Evolutionary conservation across 2,888 invertebrate species (phyloP), one percentile per base, ranked within the genome.

Genomic region (Caenorhabditis parvicauda): DNA sequence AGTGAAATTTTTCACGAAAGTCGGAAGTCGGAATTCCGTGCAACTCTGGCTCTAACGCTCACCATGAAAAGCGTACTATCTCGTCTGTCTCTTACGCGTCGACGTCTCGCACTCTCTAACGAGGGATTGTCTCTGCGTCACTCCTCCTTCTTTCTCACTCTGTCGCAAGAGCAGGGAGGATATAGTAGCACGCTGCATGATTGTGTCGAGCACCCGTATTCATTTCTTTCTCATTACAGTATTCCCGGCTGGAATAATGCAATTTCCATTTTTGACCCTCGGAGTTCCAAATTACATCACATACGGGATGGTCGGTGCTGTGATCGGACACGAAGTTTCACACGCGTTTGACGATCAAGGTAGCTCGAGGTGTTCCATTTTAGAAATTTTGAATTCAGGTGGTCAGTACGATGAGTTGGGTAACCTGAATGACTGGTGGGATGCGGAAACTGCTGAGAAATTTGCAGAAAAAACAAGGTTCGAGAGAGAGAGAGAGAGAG

Each of bases 171-270:
- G n/a, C n/a, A n/a, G n/a, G n/a, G n/a, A n/a, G n/a, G n/a, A n/a
- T n/a, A 14, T 22, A 9, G 37, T 41, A n/a, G n/a, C n/a, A n/a
- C n/a, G n/a, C n/a, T n/a, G n/a, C n/a, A 12, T 42, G 35, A 35
- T 9, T 35, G n/a, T n/a, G n/a, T n/a, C n/a, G n/a, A n/a, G n/a
- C n/a, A n/a, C n/a, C n/a, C n/a, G n/a, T n/a, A n/a, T n/a, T n/a
- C n/a, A n/a, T n/a, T n/a, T n/a, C n/a, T n/a, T n/a, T n/a, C n/a
- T n/a, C n/a, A 32, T 70, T 73, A 7, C 58, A 76, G 76, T 77
- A 17, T 79, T 77, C 54, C 79, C 79, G 2, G 79, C 79, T 3
- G 79, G 79, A n/a, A 79, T 79, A 46, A 74, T 80, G 77, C 78
- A 80, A 55, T 79, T 79, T 53, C 79, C 79, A 21, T 79, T 80